phyloP scores from a whole-genome alignment of 2,888 invertebrate species.

The Aromia moschata region DNA sequence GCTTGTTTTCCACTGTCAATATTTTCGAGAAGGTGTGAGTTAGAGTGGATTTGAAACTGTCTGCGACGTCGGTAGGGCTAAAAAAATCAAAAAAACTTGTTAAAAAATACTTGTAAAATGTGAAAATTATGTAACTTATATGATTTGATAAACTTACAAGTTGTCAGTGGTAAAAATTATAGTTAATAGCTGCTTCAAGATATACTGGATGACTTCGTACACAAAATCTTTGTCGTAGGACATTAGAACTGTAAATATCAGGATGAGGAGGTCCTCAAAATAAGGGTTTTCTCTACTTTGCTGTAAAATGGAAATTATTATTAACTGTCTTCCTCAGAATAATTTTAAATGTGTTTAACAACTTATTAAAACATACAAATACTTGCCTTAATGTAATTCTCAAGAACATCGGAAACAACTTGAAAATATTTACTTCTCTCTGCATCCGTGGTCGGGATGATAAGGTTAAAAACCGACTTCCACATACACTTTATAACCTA shows the following conservation, averaged over 20 bases:
- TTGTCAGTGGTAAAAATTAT: constrained; percentile 26
- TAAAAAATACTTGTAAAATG: too few species aligned
- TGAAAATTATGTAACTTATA: too few species aligned
- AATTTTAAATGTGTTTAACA: too few species aligned
- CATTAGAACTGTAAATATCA: constrained; percentile 30
- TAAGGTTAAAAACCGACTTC: constrained; percentile 42
- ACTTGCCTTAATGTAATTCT: constrained; percentile 39
- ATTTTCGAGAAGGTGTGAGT: constrained; percentile 31
- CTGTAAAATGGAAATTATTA: constrained; percentile 27
- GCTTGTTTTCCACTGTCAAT: constrained; percentile 29
- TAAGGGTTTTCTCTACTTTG: constrained; percentile 27
- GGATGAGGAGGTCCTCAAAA: constrained; percentile 29
- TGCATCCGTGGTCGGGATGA: constrained; percentile 28
- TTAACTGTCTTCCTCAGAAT: too few species aligned
- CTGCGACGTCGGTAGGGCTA: constrained; percentile 20
- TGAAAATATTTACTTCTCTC: constrained; percentile 31
- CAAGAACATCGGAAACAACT: constrained; percentile 34
- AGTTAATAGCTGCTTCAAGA: constrained; percentile 27
- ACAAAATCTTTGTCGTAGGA: constrained; percentile 28
- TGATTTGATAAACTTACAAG: too few species aligned
- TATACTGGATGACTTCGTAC: constrained; percentile 19
- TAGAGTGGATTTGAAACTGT: constrained; percentile 27
- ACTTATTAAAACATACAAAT: too few species aligned
- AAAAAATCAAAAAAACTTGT: not conserved
- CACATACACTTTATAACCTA: constrained; percentile 48